Evolutionary conservation across 2,113 vertebrate genomes (phyloP), one percentile per base, ranked within the genome.

Genomic region (Buteo buteo): DNA sequence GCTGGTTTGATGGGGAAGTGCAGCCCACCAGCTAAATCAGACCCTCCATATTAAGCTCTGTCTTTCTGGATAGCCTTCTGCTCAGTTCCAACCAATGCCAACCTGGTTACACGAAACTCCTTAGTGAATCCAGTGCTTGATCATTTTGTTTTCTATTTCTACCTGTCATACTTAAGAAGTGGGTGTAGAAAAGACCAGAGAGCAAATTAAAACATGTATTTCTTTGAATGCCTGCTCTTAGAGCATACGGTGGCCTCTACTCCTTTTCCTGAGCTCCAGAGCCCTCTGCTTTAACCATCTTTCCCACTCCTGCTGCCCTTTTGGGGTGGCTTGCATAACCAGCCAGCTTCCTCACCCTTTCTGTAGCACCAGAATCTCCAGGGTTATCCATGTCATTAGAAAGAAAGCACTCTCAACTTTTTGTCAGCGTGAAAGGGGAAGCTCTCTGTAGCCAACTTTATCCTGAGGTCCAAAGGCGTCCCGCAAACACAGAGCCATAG

Each of bases 311-410:
- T 49, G 40, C 8, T 2, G 0, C 17, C 24, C 7, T 84, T 88
- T 29, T 50, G 32, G 12, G 76, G 13, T 38, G 11, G 24, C 61
- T 82, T 72, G 42, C 20, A n/a, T 61, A 69, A 85, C 10, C 9
- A 76, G 13, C 2, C 12, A 36, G 3, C 10, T 86, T 77, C 29
- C n/a, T 87, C 14, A 6, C 17, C 28, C 8, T 42, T 65, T 71
- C 44, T 52, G 12, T 4, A 74, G 31, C 21, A 90, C 19, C 16
- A 76, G 28, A 69, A 86, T 69, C 7, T 21, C 19, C 13, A 54
- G 45, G 7, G 11, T 38, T 86, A 38, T 65, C 28, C 0, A 0
- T n/a, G 24, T 47, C 6, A 17, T n/a, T 77, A n/a, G 17, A 52
- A 79, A 86, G 62, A 82, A 83, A 73, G 6, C 16, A 47, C 3